Evolutionary conservation across 1,140 invertebrate species (phyloP), one percentile per base, ranked within the genome.

Genomic region (Listronotus oregonensis): DNA sequence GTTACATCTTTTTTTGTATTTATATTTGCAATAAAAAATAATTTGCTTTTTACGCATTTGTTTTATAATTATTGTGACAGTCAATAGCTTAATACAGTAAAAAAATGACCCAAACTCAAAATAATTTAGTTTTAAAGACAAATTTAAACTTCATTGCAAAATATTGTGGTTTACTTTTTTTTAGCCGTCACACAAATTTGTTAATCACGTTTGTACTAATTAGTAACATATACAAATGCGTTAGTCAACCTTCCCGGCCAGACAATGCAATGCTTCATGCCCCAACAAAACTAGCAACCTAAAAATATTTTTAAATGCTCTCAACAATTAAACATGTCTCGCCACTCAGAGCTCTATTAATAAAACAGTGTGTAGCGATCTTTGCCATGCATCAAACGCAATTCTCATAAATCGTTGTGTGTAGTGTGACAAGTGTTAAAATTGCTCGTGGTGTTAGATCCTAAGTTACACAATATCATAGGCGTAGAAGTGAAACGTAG

Each of bases 321-420:
- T 50, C 58, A 39, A 42, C 44, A 46, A 40, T 60, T 46, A 60
- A 60, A 60, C 58, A 60, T 40, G 58, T 60, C 58, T 50, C 15
- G 58, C 43, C 58, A 60, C 58, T 60, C 58, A 60, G 44, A 50
- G 58, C 43, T 60, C 58, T 60, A 60, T 60, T 60, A 60, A 60
- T 60, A 60, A 47, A 60, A 60, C 32, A 50, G 58, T 43, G 44
- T 60, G 58, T 60, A 47, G 58, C 58, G 58, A 60, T 60, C 58
- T 60, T 32, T 60, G 58, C 58, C 47, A 60, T 60, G 47, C 58
- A 60, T 60, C 58, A 60, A 60, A 50, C 58, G 49, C 58, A 50
- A 34, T 34, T 49, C 58, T 12, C 58, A 60, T 60, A 60, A 60
- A 60, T 60, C 58, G 58, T 60, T 46, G 49, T 47, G 44, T 47